A percentile compares a stretch with the other conserved stretches of the same genome.
These are phyloP conservation scores for Drosophila jambulina DNA, from an alignment of 1,140 invertebrate species.

Conservation along the genomic window DNA sequence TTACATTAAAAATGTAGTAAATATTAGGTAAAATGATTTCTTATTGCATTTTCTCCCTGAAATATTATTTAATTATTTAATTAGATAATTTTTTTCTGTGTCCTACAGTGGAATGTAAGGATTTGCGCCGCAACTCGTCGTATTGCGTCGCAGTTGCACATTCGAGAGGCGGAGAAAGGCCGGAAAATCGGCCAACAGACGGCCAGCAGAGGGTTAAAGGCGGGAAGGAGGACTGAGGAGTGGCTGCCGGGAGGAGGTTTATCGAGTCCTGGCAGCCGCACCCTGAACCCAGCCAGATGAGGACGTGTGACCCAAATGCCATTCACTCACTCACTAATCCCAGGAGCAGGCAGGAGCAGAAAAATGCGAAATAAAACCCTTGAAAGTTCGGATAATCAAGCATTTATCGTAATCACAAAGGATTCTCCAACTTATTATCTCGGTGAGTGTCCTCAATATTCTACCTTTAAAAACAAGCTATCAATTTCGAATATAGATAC, in stretches of 20 bases:
- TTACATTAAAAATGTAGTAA: not conserved
- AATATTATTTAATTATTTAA: too few relatives aligned
- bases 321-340: constrained; percentile 44
- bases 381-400: not conserved
- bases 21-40: not conserved
- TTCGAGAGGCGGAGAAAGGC: constrained; percentile 16
- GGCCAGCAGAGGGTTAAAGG: constrained; percentile 6
- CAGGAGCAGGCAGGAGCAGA: not conserved
- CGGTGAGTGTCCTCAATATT: not conserved
- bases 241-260: not conserved
- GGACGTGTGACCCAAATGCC: constrained; percentile 46
- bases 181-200: constrained; percentile 18
- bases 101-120: constrained; percentile 24
- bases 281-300: constrained; percentile 31
- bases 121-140: constrained; percentile 55
- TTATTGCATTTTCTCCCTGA: not conserved
- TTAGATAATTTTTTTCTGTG: constrained; percentile 4
- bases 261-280: constrained; percentile 29
- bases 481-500: not conserved
- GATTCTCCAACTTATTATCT: not conserved
- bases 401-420: not conserved
- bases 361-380: constrained; percentile 20
- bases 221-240: not conserved
- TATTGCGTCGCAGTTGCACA: constrained; percentile 63
- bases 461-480: not conserved